Evolutionary conservation across 2,888 invertebrate genomes (phyloP).

Genomic region (Osedax frankpressi): DNA sequence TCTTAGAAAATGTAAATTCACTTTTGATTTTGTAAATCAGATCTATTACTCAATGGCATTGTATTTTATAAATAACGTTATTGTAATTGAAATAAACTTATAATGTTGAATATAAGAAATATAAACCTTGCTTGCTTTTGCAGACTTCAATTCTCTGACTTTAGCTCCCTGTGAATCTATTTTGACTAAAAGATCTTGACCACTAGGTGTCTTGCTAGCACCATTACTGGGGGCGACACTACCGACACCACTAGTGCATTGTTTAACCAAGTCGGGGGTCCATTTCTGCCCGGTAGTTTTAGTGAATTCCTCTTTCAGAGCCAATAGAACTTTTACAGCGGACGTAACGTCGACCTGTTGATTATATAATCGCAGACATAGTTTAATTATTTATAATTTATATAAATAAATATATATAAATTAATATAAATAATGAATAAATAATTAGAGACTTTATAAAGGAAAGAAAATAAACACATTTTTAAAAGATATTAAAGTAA

Average conservation of each 20-base stretch:
- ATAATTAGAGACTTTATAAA: too few relatives aligned
- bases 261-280: slow-evolving; percentile 24
- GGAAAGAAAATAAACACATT: too few relatives aligned
- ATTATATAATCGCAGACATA: too few relatives aligned
- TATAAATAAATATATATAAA: too few relatives aligned
- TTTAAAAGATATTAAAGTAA: too few relatives aligned
- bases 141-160: slow-evolving; percentile 57
- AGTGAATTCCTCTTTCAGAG: slow-evolving; percentile 29
- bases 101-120: neutral
- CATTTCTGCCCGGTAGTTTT: slow-evolving; percentile 28
- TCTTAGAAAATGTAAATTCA: too few relatives aligned
- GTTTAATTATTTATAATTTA: too few relatives aligned
- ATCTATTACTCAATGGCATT: too few relatives aligned
- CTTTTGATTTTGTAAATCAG: too few relatives aligned
- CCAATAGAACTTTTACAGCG: slow-evolving; percentile 30
- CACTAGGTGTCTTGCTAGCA: neutral
- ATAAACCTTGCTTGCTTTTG: slow-evolving; percentile 27
- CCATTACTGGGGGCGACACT: neutral
- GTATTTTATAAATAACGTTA: too few relatives aligned
- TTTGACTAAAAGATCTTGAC: slow-evolving; percentile 14
- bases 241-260: neutral
- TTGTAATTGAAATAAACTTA: too few relatives aligned
- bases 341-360: slow-evolving; percentile 28
- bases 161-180: slow-evolving; percentile 54
- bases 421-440: too few relatives aligned